Evolutionary conservation across 1,140 invertebrate genomes (phyloP).

Genomic region (Phenacoccus solenopsis): DNA sequence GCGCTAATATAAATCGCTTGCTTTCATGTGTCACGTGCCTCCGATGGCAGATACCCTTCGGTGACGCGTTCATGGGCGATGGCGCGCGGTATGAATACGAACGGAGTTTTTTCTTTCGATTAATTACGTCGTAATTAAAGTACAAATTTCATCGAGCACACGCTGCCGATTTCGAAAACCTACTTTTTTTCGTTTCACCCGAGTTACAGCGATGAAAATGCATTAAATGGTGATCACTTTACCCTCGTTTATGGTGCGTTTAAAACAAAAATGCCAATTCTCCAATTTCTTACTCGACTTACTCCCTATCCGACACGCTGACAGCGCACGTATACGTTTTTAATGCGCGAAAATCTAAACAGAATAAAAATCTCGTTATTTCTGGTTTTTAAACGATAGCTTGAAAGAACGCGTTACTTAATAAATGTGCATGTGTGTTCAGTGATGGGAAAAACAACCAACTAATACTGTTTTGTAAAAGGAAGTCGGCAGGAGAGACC

Average conservation of each 20-base stretch:
- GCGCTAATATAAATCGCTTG: not conserved
- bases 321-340: not conserved
- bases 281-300: not conserved
- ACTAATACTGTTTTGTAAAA: conserved; percentile 14
- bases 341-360: not conserved
- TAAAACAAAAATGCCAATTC: not conserved
- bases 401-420: conserved; percentile 9
- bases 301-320: not conserved
- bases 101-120: too few species aligned
- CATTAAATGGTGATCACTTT: not conserved
- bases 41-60: too few species aligned
- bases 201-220: not conserved
- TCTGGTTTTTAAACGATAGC: conserved; percentile 1
- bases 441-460: conserved; percentile 15
- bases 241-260: not conserved
- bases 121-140: too few species aligned
- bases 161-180: too few species aligned
- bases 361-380: conserved; percentile 3
- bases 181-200: too few species aligned
- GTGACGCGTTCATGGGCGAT: too few species aligned
- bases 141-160: too few species aligned
- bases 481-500: conserved; percentile 10
- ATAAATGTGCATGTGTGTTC: conserved; percentile 7
- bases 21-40: not conserved
- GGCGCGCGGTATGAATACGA: too few species aligned